Evolutionary conservation across 2,888 invertebrate genomes (phyloP).

Genomic region (Antitype chi): DNA sequence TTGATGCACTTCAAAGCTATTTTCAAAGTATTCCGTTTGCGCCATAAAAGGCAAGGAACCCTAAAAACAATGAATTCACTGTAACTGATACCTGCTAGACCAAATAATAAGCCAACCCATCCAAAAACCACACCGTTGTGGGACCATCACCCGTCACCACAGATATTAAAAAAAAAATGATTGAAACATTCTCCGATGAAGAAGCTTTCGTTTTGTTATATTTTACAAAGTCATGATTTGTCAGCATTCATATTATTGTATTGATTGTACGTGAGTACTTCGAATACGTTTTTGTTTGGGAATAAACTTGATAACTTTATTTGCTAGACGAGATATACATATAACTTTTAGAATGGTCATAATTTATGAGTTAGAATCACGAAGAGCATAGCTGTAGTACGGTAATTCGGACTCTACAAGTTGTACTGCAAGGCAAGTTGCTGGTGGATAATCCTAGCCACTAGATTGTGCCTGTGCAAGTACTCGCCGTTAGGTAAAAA

Average conservation of each 20-base stretch:
- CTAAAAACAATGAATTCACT: conserved; percentile 15
- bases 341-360: background rate
- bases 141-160: conserved; percentile 16
- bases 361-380: background rate
- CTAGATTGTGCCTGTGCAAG: too few relatives aligned
- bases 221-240: conserved; percentile 35
- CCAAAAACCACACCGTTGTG: conserved; percentile 31
- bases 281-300: background rate
- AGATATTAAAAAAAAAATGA: conserved; percentile 38
- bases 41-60: background rate
- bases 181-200: conserved; percentile 15
- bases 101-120: conserved; percentile 18
- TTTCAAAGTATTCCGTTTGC: background rate
- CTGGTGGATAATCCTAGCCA: too few relatives aligned
- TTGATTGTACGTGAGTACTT: background rate
- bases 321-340: background rate
- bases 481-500: too few relatives aligned
- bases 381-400: too few relatives aligned
- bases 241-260: conserved; percentile 33
- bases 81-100: conserved; percentile 42
- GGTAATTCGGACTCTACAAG: too few relatives aligned
- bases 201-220: conserved; percentile 7
- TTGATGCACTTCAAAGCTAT: background rate
- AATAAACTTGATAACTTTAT: conserved; percentile 20
- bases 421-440: too few relatives aligned